Percentiles rank a stretch among this genome's conserved stretches.
These are phyloP conservation scores for Drosophila pseudoananassae DNA, from an alignment of 1,140 invertebrate species.

Conservation along the genomic window DNA sequence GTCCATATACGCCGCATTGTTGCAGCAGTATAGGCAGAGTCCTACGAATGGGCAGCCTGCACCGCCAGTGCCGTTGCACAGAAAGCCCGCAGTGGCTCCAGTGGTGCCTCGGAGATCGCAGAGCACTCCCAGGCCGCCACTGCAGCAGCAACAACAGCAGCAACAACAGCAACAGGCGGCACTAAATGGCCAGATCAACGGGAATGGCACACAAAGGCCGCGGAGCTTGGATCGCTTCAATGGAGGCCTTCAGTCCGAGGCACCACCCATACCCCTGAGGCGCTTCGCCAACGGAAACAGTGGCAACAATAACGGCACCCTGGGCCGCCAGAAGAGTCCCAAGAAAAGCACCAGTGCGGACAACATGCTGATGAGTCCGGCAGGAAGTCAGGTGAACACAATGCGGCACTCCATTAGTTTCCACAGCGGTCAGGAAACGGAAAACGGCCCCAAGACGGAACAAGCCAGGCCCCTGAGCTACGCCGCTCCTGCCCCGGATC, in stretches of 20 bases:
- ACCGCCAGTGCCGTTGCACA: slow-evolving; percentile 55
- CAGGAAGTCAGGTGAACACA: slow-evolving; percentile 29
- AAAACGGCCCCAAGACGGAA: slow-evolving; percentile 31
- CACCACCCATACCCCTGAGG: slow-evolving; percentile 73
- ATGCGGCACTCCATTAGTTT: slow-evolving; percentile 82
- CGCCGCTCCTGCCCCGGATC: slow-evolving; percentile 74
- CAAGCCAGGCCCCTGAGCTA: slow-evolving; percentile 72
- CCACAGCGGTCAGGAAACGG: slow-evolving; percentile 56
- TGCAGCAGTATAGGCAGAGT: slow-evolving; percentile 78
- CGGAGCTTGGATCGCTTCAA: slow-evolving; percentile 80
- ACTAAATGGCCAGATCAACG: slow-evolving; percentile 62
- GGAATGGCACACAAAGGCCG: slow-evolving; percentile 68
- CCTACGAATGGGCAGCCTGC: slow-evolving; percentile 64
- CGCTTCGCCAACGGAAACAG: slow-evolving; percentile 60
- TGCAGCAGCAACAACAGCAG: slow-evolving; percentile 54
- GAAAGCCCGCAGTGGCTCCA: slow-evolving; percentile 51
- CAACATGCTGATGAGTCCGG: slow-evolving; percentile 52
- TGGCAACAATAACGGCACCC: slow-evolving; percentile 35
- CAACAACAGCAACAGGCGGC: slow-evolving; percentile 43
- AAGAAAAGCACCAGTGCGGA: slow-evolving; percentile 69
- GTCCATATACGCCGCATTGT: slow-evolving; percentile 71
- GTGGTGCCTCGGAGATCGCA: slow-evolving; percentile 77
- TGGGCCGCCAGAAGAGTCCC: slow-evolving; percentile 47
- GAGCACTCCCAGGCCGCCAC: slow-evolving; percentile 68
- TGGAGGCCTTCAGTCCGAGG: slow-evolving; percentile 41